Conservation (phyloP, 2,113 vertebrate genomes). For the Pygathrix nemaeus region DNA sequence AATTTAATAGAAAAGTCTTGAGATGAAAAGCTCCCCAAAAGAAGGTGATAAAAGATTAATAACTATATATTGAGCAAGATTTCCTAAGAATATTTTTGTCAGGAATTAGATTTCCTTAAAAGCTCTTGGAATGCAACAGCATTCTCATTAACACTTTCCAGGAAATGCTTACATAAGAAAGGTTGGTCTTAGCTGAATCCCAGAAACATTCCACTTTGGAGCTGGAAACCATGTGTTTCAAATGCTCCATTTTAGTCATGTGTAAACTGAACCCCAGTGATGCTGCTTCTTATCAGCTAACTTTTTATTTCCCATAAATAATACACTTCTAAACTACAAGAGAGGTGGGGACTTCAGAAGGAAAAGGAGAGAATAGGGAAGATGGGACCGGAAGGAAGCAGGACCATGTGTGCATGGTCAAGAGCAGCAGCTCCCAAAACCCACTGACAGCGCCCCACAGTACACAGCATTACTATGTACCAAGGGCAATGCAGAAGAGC, state of each 20-base stretch:
- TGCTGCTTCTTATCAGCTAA: too few relatives aligned
- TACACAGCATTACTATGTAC: not conserved
- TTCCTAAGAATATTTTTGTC: not conserved
- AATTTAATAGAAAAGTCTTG: not conserved
- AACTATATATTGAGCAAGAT: not conserved
- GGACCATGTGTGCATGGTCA: not conserved
- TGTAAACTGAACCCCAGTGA: not conserved
- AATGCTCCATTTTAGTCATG: not conserved
- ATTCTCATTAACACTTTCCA: not conserved
- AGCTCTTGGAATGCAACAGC: not conserved
- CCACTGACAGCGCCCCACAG: not conserved
- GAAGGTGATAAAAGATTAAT: not conserved
- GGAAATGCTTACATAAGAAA: not conserved
- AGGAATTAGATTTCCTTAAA: not conserved
- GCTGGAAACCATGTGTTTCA: not conserved
- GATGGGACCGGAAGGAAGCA: not conserved
- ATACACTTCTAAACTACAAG: not conserved
- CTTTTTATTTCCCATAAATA: not conserved
- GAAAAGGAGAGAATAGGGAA: not conserved
- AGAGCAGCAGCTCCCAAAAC: constrained; percentile 18
- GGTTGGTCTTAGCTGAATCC: not conserved
- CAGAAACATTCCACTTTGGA: not conserved
- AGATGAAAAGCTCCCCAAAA: not conserved
- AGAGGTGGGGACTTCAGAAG: not conserved
- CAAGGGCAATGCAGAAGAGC: not conserved